Conservation (phyloP, 1,140 invertebrate genomes). For the Aphidius gifuensis region DNA sequence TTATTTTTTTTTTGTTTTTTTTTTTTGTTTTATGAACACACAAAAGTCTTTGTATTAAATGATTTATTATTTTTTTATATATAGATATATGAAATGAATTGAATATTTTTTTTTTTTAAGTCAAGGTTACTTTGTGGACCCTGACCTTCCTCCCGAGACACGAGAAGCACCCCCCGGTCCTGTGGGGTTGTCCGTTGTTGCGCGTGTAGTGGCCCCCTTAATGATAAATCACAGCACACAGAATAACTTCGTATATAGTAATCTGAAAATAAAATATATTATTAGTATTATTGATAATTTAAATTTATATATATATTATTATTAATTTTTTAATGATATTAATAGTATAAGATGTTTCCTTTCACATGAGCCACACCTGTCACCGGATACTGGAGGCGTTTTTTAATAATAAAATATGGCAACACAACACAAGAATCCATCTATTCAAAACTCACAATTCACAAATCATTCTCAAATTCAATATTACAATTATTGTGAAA, state of each 20-base stretch:
- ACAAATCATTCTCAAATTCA: too few species aligned
- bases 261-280: slow-evolving; percentile 43
- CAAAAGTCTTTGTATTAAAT: background rate
- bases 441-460: too few species aligned
- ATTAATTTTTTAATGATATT: too few species aligned
- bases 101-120: slow-evolving; percentile 27
- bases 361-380: slow-evolving; percentile 18
- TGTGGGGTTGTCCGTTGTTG: slow-evolving; percentile 93
- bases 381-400: slow-evolving; percentile 4
- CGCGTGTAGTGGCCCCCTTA: slow-evolving; percentile 53
- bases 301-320: too few species aligned
- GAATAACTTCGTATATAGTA: slow-evolving; percentile 47
- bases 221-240: slow-evolving; percentile 57
- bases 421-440: too few species aligned
- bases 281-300: background rate
- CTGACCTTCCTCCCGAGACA: slow-evolving; percentile 93
- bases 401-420: background rate
- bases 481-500: too few species aligned
- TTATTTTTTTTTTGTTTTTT: slow-evolving; percentile 26
- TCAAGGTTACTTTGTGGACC: slow-evolving; percentile 37
- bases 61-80: slow-evolving; percentile 14
- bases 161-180: slow-evolving; percentile 96
- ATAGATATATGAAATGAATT: slow-evolving; percentile 23
- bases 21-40: slow-evolving; percentile 20
- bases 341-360: background rate